Evolutionary conservation across 2,797 vertebrate species (phyloP), one percentile per base, ranked within the genome.

Genomic region (Limnodromus scolopaceus): DNA sequence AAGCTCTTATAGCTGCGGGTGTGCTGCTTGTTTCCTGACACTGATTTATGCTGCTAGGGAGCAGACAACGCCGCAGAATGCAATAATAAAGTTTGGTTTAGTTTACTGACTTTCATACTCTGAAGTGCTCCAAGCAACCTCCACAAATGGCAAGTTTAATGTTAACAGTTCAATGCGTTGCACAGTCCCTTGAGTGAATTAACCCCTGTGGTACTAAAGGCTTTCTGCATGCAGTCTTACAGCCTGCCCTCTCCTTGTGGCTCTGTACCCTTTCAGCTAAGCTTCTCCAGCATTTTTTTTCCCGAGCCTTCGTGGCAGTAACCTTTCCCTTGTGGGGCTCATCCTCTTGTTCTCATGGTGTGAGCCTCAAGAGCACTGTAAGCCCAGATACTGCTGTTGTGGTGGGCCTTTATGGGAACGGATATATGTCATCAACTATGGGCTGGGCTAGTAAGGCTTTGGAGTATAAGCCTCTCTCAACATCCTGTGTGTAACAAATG

Each of bases 81-180:
- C 81, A 91, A 48, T 84, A 87, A 74, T 39, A 78, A 53, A 63
- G 36, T 81, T 93, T 16, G n/a, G 39, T 34, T 94, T 81, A 93
- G 45, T 93, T 95, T 90, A 87, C 58, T 88, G 80, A 46, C 76
- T 96, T 93, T 23, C 69, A 41, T 86, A 46, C 28, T 84, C 61
- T 57, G 45, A 90, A 75, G 53, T 78, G 89, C 85, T 92, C 58
- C 0, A 5, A 93, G 83, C 46, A 88, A 43, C 61, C 49, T 79
- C 77, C 63, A 53, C n/a, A 93, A 90, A 90, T 43, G 64, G 74
- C 72, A 82, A 93, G 53, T 86, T 61, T 65, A 81, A 88, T 76
- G 83, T 57, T 84, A 84, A 58, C 74, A 86, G 63, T 16, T 87
- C 77, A 66, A 16, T 27, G 38, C 65, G 54, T 61, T 55, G 30